Percentiles rank a stretch among this genome's conserved stretches.
Evolutionary conservation across 2,113 vertebrate genomes (phyloP).

Genomic region (Tringa solitaria): DNA sequence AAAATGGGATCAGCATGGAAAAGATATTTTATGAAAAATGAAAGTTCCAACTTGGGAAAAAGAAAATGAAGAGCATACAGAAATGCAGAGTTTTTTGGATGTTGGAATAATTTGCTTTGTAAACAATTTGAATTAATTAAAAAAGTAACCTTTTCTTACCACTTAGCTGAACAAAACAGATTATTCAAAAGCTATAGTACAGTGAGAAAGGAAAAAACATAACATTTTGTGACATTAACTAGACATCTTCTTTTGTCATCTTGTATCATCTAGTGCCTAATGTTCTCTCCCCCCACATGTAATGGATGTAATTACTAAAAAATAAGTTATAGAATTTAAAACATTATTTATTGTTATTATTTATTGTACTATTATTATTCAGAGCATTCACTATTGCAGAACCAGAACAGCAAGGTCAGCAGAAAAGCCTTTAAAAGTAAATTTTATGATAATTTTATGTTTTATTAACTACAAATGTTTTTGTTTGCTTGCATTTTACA

Average conservation of each 20-base stretch:
- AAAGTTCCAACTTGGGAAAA: neutral
- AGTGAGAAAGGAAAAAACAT: neutral
- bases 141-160: neutral
- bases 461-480: neutral
- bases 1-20: neutral
- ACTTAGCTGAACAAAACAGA: neutral
- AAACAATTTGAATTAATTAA: neutral
- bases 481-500: neutral
- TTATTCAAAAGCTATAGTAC: neutral
- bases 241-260: neutral
- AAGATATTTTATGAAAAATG: neutral
- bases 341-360: neutral
- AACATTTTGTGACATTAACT: neutral
- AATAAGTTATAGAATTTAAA: neutral
- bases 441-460: neutral
- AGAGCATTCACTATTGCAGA: neutral
- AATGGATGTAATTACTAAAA: neutral
- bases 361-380: neutral
- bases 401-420: neutral
- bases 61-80: neutral
- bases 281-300: accelerated
- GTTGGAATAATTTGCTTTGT: neutral
- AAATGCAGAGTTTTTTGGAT: neutral
- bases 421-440: neutral
- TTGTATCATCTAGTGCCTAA: neutral